These are phyloP conservation scores for Notothenia coriiceps DNA, from an alignment of 2,113 vertebrate species.

Conservation along the genomic window DNA sequence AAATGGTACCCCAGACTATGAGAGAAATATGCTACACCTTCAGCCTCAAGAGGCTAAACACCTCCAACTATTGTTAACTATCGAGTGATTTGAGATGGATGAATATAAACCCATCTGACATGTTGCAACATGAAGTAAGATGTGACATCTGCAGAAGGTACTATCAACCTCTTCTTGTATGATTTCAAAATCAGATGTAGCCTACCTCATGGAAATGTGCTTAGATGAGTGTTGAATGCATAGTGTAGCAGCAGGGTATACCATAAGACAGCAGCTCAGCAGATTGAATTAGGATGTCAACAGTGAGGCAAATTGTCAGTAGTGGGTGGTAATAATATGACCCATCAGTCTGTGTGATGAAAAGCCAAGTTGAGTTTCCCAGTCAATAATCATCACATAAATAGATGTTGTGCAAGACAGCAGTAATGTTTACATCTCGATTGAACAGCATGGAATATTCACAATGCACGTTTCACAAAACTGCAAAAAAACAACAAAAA, in stretches of 20 bases:
- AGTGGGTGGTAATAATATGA: neutral
- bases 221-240: neutral
- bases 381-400: neutral
- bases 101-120: neutral
- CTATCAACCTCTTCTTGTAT: neutral
- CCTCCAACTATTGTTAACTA: neutral
- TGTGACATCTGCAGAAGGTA: constrained; percentile 4
- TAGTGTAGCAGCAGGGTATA: neutral
- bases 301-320: neutral
- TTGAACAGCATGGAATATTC: neutral
- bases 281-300: neutral
- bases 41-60: neutral
- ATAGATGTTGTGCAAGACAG: neutral
- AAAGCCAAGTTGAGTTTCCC: neutral
- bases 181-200: neutral
- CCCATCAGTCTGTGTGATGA: neutral
- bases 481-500: neutral
- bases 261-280: neutral
- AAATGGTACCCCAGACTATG: neutral
- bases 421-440: neutral
- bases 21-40: neutral
- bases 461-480: neutral
- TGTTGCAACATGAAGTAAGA: neutral
- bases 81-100: neutral
- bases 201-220: neutral